phyloP scores from a whole-genome alignment of 53 echinoderm and acorn worm genomes.

The Apostichopus leukothele region DNA sequence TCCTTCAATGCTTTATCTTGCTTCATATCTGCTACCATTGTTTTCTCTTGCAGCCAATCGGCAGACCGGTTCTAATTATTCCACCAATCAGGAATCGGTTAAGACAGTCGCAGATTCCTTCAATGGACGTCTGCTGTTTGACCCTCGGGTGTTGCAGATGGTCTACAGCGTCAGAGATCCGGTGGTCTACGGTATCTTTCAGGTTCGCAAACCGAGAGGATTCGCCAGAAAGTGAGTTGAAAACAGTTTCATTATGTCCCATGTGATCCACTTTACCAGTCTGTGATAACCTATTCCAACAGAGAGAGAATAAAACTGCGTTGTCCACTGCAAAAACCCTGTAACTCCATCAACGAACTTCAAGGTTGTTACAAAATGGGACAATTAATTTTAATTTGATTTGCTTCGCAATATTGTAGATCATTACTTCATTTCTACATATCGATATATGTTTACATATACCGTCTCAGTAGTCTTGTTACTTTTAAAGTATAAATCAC shows the following conservation, averaged over 20 bases:
- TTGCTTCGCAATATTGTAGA: neutral
- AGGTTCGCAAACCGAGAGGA: conserved; percentile 76
- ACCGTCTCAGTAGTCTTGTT: no score
- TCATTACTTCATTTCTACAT: no score
- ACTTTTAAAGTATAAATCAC: no score
- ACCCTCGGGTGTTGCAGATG: conserved; percentile 71
- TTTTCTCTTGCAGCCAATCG: conserved; percentile 64
- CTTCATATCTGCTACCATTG: no score
- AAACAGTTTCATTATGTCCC: no score
- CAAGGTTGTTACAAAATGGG: neutral
- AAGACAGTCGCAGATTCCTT: conserved; percentile 75
- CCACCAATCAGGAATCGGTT: conserved; percentile 55
- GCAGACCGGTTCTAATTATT: conserved; percentile 61
- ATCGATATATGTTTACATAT: no score
- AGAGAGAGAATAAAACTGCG: no score
- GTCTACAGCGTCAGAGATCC: conserved; percentile 96
- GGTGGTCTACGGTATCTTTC: conserved; percentile 80
- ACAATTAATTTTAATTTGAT: neutral
- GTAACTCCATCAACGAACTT: no score
- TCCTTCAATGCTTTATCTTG: neutral
- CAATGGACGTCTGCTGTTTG: conserved; percentile 83
- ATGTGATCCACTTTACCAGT: no score
- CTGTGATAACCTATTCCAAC: no score
- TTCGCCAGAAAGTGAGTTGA: conserved; percentile 91
- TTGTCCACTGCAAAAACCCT: no score